Base-by-base conservation (phyloP, 2,113 vertebrate genomes). In the Epinephelus cyanopodus region DNA sequence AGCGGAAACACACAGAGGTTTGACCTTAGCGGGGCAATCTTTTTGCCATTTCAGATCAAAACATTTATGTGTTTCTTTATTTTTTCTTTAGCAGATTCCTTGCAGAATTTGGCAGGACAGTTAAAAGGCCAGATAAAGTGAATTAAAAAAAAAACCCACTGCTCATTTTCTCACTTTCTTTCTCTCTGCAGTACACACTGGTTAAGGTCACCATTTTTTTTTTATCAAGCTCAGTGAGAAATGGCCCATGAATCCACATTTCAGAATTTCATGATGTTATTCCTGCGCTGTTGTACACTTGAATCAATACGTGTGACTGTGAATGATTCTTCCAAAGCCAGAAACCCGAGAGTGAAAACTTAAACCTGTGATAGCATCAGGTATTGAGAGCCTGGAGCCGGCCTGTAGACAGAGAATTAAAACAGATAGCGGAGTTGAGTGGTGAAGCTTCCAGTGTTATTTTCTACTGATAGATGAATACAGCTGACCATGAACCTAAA, bases 1-100 rank as follows among this genome's bases (percentile, higher is more conserved):
- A 11, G 62, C 52, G 47, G 54, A 66, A 71, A 69, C 67, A 83
- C 78, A 76, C 60, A 86, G 29, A 64, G 74, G 60, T 86, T 83
- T 91, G 89, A 91, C 90, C 91, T 90, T 86, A 88, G 58, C 58
- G 0, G 72, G 37, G 54, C 47, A 27, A 74, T 66, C 79, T 74
- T 80, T 82, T 56, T 53, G 69, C 80, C 76, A 29, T 82, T 87
- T 73, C 0, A 79, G 54, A 89, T 88, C 65, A 83, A 82, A 89
- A 87, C 77, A 67, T 62, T 71, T 64, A n/a, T 19, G 1, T 27
- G 15, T 71, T 82, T 70, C 19, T 76, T 71, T 64, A 42, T 72
- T 23, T 85, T 77, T 50, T 23, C 33, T 39, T 9, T 1, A 50
- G 73, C 27, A 74, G 57, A 74, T 64, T 81, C 17, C 58, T 70